Conservation (phyloP, 2,113 vertebrate species). For the Conger conger region DNA sequence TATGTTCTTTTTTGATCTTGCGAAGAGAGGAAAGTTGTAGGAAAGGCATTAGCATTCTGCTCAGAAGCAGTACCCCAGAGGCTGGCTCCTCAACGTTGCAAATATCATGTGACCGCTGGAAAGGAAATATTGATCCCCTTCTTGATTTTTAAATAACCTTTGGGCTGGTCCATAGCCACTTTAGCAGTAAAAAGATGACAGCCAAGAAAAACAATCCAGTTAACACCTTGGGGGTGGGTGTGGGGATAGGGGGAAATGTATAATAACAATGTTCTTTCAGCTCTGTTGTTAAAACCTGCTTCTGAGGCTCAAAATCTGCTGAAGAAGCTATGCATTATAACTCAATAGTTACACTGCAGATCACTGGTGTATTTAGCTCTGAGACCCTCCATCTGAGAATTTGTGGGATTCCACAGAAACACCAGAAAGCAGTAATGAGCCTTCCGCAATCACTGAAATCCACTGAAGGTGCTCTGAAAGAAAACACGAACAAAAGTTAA, state of each 20-base stretch:
- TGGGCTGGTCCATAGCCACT: conserved; percentile 37
- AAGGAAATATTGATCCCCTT: conserved; percentile 41
- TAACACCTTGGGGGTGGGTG: conserved; percentile 22
- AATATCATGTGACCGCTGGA: conserved; percentile 19
- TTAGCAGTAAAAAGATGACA: conserved; percentile 36
- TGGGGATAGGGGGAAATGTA: background rate
- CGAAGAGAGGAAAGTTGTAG: background rate
- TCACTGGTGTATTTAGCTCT: background rate
- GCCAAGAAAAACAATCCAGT: conserved; percentile 33
- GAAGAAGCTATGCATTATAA: background rate
- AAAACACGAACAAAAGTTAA: background rate
- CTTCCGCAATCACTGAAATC: background rate
- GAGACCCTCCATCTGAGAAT: background rate
- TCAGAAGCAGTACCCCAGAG: conserved; percentile 6
- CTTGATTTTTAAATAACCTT: conserved; percentile 45
- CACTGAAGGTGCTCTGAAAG: background rate
- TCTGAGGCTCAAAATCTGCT: background rate
- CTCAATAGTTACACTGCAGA: background rate
- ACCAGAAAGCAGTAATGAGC: background rate
- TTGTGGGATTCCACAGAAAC: background rate
- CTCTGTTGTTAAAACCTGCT: background rate
- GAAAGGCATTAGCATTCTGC: background rate
- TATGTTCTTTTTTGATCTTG: background rate
- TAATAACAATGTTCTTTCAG: background rate
- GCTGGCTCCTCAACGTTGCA: background rate